Evolutionary conservation across 2,797 vertebrate species (phyloP).

Genomic region (Coracias cyanogaster): DNA sequence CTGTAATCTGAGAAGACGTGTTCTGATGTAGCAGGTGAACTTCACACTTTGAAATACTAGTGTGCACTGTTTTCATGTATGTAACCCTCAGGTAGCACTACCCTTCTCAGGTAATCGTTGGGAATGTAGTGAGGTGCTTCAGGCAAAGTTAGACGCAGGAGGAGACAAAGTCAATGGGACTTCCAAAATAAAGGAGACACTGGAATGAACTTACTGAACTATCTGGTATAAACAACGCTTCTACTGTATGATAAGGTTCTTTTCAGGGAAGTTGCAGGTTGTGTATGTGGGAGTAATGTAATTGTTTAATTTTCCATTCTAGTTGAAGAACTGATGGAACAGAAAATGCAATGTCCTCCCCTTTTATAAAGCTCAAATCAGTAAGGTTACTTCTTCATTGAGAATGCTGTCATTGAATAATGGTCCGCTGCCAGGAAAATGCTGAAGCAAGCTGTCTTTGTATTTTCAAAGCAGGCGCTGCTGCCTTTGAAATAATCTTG

Average conservation of each 20-base stretch:
- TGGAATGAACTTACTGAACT: background rate
- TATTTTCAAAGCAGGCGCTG: constrained; percentile 36
- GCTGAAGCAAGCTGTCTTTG: constrained; percentile 50
- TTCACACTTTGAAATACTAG: background rate
- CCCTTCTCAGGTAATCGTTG: background rate
- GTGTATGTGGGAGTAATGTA: background rate
- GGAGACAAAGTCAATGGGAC: background rate
- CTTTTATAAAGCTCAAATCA: background rate
- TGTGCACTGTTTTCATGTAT: fast-evolving
- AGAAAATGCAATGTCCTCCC: background rate
- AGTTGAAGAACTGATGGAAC: background rate
- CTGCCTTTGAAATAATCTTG: constrained; percentile 60
- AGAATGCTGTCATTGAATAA: background rate
- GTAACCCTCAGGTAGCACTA: background rate
- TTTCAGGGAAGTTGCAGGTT: background rate
- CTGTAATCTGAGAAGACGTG: background rate
- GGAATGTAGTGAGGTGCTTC: background rate
- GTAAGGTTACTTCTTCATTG: background rate
- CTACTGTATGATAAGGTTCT: background rate
- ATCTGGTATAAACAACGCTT: background rate
- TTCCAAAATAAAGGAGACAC: background rate
- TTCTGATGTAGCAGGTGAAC: background rate
- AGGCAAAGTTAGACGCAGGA: background rate
- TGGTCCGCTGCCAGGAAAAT: background rate
- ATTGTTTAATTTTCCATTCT: background rate